Evolutionary conservation across 2,113 vertebrate species (phyloP).

Genomic region (Psittacus erithacus): DNA sequence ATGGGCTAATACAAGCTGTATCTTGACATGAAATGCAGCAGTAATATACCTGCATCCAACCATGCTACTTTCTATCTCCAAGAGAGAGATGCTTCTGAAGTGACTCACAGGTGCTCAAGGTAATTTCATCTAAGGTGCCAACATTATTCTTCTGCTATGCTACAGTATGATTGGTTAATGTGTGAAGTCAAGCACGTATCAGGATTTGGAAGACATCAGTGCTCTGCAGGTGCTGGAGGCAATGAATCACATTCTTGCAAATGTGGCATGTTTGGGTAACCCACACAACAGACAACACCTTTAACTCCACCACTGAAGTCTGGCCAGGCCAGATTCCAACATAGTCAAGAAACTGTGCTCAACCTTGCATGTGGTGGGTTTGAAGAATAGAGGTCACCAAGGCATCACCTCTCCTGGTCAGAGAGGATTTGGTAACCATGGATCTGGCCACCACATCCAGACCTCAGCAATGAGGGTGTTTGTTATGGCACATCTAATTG

Average conservation of each 20-base stretch:
- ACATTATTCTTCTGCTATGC: not conserved
- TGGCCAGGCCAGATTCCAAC: not conserved
- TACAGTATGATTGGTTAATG: not conserved
- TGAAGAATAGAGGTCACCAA: not conserved
- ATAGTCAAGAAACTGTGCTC: not conserved
- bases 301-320: not conserved
- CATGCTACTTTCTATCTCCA: not conserved
- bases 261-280: not conserved
- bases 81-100: not conserved
- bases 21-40: not conserved
- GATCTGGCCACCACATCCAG: not conserved
- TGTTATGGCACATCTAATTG: too few relatives aligned
- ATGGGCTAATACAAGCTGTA: not conserved
- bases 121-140: not conserved
- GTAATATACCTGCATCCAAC: not conserved
- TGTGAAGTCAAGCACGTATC: not conserved
- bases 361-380: not conserved
- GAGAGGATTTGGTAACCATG: not conserved
- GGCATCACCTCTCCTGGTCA: accelerated
- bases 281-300: not conserved
- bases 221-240: not conserved
- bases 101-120: not conserved
- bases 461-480: not conserved
- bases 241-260: not conserved
- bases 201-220: not conserved